Conservation (phyloP, 2,888 invertebrate species). For the Drosophila pseudotalamancana region DNA sequence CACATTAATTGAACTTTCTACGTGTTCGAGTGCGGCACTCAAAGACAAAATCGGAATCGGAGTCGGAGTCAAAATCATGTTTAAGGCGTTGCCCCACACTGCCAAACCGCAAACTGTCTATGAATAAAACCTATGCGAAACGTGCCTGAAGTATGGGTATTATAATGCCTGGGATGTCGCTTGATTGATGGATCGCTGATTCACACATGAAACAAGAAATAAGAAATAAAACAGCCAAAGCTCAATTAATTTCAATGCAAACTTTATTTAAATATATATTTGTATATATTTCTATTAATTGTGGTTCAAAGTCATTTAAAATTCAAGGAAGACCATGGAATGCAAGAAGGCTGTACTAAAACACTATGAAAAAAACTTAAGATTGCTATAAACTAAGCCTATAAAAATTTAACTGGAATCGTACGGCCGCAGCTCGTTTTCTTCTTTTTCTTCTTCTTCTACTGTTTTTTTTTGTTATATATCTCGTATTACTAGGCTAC, state of each 20-base stretch:
- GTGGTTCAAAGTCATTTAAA: slow-evolving; percentile 60
- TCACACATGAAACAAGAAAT: slow-evolving; percentile 38
- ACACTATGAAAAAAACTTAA: slow-evolving; percentile 36
- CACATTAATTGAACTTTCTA: slow-evolving; percentile 78
- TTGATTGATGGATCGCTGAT: slow-evolving; percentile 70
- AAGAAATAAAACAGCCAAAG: slow-evolving; percentile 15
- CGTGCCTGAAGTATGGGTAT: slow-evolving; percentile 62
- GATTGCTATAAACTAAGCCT: slow-evolving; percentile 44
- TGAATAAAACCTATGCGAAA: slow-evolving; percentile 50
- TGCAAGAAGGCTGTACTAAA: slow-evolving; percentile 56
- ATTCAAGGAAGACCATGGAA: slow-evolving; percentile 78
- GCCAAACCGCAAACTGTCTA: slow-evolving; percentile 52
- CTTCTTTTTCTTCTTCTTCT: background rate
- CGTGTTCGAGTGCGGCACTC: slow-evolving; percentile 70
- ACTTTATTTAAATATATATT: slow-evolving; percentile 52
- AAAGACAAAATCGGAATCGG: slow-evolving; percentile 25
- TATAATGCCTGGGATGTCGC: slow-evolving; percentile 28
- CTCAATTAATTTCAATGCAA: slow-evolving; percentile 55
- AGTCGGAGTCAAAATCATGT: slow-evolving; percentile 25
- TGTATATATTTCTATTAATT: slow-evolving; percentile 28
- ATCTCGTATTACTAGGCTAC: slow-evolving; percentile 41
- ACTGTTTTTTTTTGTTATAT: background rate
- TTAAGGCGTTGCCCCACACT: slow-evolving; percentile 8
- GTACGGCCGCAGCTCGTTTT: slow-evolving; percentile 16
- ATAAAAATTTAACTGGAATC: slow-evolving; percentile 68